Evolutionary conservation across 2,888 invertebrate genomes (phyloP).

Genomic region (Hemistola chrysoprasaria): DNA sequence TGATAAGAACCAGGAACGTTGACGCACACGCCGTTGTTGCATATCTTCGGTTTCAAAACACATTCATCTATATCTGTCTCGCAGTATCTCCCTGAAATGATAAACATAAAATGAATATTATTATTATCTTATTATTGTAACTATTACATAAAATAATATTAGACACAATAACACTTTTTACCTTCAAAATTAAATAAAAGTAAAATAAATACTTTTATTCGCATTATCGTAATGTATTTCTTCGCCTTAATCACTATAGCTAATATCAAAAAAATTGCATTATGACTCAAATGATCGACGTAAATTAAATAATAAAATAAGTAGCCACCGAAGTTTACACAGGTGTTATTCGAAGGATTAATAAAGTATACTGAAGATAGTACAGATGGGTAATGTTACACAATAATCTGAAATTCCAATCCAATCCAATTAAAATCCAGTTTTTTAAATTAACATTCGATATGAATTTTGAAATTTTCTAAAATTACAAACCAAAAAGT

Average conservation of each 20-base stretch:
- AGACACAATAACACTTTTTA: no score
- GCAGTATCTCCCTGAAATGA: slow-evolving; percentile 75
- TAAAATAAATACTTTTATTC: slow-evolving; percentile 22
- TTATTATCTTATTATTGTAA: slow-evolving; percentile 5
- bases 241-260: neutral
- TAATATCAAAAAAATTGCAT: slow-evolving; percentile 10
- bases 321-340: slow-evolving; percentile 47
- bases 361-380: neutral
- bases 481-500: neutral
- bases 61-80: slow-evolving; percentile 90
- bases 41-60: slow-evolving; percentile 81
- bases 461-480: neutral
- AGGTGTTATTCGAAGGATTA: slow-evolving; percentile 41
- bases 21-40: slow-evolving; percentile 92
- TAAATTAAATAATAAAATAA: slow-evolving; percentile 36
- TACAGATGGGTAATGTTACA: neutral
- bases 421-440: no score
- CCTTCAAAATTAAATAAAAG: slow-evolving; percentile 35
- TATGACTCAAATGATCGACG: slow-evolving; percentile 19
- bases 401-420: no score
- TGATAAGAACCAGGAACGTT: slow-evolving; percentile 89
- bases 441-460: no score
- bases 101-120: slow-evolving; percentile 5
- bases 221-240: slow-evolving; percentile 15
- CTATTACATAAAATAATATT: slow-evolving; percentile 5